These are phyloP conservation scores for Rotaria sp. DNA, from an alignment of 2,888 invertebrate species.

Conservation along the genomic window DNA sequence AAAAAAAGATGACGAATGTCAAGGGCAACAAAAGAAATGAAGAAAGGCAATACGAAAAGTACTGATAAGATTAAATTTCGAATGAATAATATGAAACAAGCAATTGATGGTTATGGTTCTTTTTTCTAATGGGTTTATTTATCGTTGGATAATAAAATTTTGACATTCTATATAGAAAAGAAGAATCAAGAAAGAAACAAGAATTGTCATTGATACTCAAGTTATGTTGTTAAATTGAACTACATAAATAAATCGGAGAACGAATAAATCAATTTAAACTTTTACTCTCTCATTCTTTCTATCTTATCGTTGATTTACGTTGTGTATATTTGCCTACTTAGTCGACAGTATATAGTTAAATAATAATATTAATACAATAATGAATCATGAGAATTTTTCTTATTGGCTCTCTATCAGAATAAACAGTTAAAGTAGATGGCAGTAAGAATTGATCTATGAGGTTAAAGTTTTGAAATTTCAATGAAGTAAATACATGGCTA, in stretches of 20 bases:
- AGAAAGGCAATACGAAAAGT: not conserved
- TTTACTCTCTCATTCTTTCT: not conserved
- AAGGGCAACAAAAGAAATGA: not conserved
- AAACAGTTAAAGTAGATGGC: not conserved
- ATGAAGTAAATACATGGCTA: no score
- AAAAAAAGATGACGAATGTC: not conserved
- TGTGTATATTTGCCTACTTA: not conserved
- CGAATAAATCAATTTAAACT: not conserved
- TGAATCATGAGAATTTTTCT: not conserved
- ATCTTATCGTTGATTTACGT: not conserved
- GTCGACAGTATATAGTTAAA: not conserved
- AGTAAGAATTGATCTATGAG: not conserved
- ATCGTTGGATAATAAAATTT: not conserved
- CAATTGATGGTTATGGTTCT: not conserved
- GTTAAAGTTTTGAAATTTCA: no score
- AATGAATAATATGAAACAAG: not conserved
- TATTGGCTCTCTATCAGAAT: not conserved
- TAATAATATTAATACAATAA: slow-evolving; percentile 9
- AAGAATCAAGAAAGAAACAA: not conserved
- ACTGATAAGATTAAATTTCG: not conserved
- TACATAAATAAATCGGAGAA: not conserved
- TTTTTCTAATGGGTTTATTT: not conserved
- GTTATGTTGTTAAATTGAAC: not conserved
- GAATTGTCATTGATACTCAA: not conserved
- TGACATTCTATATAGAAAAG: not conserved